Evolutionary conservation across 2,797 vertebrate species (phyloP).

Genomic region (Typhlichthys subterraneus): DNA sequence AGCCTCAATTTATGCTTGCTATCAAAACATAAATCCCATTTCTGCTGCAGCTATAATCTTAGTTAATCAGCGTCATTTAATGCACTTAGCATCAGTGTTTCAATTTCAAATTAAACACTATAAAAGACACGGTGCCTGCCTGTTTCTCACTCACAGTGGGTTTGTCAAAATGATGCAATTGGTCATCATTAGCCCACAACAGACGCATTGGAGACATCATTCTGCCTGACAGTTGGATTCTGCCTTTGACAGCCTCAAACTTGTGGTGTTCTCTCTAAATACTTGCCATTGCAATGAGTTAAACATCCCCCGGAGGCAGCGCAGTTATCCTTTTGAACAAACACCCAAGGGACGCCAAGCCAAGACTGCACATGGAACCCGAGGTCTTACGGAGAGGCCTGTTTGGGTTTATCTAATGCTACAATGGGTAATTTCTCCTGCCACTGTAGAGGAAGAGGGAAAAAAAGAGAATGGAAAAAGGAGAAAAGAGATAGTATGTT

Average conservation of each 20-base stretch:
- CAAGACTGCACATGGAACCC: constrained; percentile 91
- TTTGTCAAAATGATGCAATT: constrained; percentile 74
- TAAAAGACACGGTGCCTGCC: constrained; percentile 47
- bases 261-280: constrained; percentile 97
- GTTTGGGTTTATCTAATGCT: constrained; percentile 90
- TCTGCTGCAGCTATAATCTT: constrained; percentile 71
- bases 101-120: constrained; percentile 68
- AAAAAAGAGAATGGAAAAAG: constrained; percentile 75
- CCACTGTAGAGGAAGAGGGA: constrained; percentile 75
- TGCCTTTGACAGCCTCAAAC: constrained; percentile 91
- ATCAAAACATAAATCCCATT: constrained; percentile 72
- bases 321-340: constrained; percentile 91
- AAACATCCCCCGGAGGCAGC: constrained; percentile 95
- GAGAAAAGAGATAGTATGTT: constrained; percentile 81
- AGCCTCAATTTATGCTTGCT: constrained; percentile 64
- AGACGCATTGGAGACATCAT: constrained; percentile 88
- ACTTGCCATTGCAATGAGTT: constrained; percentile 95
- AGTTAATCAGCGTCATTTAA: constrained; percentile 76
- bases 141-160: constrained; percentile 68
- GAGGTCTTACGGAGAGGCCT: constrained; percentile 89
- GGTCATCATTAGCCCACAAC: constrained; percentile 96
- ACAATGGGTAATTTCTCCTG: constrained; percentile 92
- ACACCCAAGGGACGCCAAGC: constrained; percentile 89
- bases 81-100: constrained; percentile 71
- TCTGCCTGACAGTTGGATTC: constrained; percentile 93